phyloP scores from a whole-genome alignment of 2,888 invertebrate genomes.

The Drepana falcataria region DNA sequence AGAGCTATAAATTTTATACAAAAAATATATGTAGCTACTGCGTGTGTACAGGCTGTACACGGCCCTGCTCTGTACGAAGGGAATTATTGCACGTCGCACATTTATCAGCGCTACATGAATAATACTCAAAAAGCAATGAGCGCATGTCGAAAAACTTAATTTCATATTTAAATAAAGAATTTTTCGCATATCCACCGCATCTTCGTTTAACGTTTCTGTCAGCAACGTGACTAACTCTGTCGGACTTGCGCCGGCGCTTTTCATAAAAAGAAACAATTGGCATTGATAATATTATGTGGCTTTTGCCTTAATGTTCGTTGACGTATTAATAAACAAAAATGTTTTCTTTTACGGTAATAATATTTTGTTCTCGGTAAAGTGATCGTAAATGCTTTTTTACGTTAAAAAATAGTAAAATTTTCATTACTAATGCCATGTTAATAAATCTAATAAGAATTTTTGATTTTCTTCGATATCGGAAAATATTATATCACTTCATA shows the following conservation, averaged over 20 bases:
- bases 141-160: slow-evolving; percentile 71
- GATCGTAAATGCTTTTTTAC: too few relatives aligned
- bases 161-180: slow-evolving; percentile 70
- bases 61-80: slow-evolving; percentile 64
- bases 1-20: slow-evolving; percentile 49
- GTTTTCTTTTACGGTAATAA: neutral
- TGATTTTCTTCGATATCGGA: too few relatives aligned
- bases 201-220: slow-evolving; percentile 27
- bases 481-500: slow-evolving; percentile 3
- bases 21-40: slow-evolving; percentile 40
- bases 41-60: slow-evolving; percentile 47
- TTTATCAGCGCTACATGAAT: slow-evolving; percentile 69
- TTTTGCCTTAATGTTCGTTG: neutral
- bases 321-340: neutral
- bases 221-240: slow-evolving; percentile 26
- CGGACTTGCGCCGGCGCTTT: slow-evolving; percentile 13
- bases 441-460: too few relatives aligned
- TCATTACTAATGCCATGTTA: neutral
- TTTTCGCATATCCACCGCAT: slow-evolving; percentile 33
- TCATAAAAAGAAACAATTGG: neutral
- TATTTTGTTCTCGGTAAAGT: too few relatives aligned
- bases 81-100: slow-evolving; percentile 71
- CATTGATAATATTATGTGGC: neutral
- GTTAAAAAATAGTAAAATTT: neutral
- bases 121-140: slow-evolving; percentile 64